phyloP scores from a whole-genome alignment of 2,797 vertebrate genomes.

The Danio aesculapii region DNA sequence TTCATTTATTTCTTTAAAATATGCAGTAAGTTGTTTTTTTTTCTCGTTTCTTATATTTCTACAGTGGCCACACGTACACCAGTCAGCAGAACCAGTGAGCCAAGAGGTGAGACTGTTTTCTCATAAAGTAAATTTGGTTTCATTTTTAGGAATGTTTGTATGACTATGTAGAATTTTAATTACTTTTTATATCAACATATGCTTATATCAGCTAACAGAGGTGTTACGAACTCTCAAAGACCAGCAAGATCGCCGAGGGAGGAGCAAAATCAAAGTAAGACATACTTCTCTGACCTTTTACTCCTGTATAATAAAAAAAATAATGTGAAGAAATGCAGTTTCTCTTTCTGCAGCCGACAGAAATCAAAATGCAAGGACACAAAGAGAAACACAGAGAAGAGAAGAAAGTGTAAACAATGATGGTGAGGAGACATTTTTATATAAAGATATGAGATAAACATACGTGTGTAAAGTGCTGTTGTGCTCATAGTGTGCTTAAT shows the following conservation, averaged over 20 bases:
- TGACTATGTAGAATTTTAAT: neutral
- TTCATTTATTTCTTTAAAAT: neutral
- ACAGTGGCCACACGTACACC: conserved; percentile 61
- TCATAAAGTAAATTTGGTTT: conserved; percentile 2
- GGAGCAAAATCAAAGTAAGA: conserved; percentile 63
- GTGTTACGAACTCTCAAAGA: conserved; percentile 65
- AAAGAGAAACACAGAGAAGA: conserved; percentile 59
- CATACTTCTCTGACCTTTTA: neutral
- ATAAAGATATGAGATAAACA: neutral
- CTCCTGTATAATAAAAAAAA: no score
- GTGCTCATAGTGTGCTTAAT: neutral
- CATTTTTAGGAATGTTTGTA: neutral
- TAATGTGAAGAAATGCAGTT: neutral
- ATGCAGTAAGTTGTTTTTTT: neutral
- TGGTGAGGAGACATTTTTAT: conserved; percentile 45
- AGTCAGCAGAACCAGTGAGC: conserved; percentile 72
- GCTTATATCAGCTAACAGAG: conserved; percentile 60
- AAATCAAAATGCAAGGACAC: conserved; percentile 9
- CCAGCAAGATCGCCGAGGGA: conserved; percentile 60
- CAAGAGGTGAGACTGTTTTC: conserved; percentile 56
- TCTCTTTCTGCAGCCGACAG: conserved; percentile 18
- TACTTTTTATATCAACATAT: neutral
- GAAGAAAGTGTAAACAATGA: conserved; percentile 65
- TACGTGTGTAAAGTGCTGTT: neutral
- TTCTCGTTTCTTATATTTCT: neutral